Evolutionary conservation across 1,140 invertebrate genomes (phyloP).

Genomic region (Sycophaga agraensis): DNA sequence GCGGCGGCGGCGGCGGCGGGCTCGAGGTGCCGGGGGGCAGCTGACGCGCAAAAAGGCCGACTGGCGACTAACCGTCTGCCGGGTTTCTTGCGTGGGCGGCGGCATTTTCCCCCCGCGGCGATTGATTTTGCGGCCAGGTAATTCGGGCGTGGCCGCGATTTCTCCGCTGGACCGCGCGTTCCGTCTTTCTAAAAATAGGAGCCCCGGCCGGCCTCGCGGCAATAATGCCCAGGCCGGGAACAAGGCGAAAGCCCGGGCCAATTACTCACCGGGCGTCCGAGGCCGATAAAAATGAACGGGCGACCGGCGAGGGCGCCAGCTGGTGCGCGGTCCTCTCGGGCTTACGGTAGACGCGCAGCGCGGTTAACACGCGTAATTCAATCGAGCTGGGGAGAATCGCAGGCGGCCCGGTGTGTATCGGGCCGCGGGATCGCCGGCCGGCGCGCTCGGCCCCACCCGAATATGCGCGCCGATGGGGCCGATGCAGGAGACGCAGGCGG

Average conservation of each 20-base stretch:
- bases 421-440: neutral
- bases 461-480: slow-evolving; percentile 21
- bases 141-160: neutral
- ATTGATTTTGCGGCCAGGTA: neutral
- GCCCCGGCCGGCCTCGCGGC: too few relatives aligned
- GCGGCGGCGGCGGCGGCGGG: neutral
- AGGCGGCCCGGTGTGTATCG: neutral
- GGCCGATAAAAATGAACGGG: too few relatives aligned
- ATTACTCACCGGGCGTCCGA: too few relatives aligned
- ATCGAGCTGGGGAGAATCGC: neutral
- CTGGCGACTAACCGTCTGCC: slow-evolving; percentile 25
- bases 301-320: too few relatives aligned
- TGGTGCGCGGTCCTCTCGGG: too few relatives aligned
- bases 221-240: too few relatives aligned
- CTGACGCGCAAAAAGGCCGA: neutral
- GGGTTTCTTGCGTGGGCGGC: slow-evolving; percentile 9
- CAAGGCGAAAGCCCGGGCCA: too few relatives aligned
- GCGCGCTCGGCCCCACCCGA: slow-evolving; percentile 14
- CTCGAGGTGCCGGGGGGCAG: neutral
- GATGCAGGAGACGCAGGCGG: slow-evolving; percentile 32
- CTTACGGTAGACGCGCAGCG: too few relatives aligned
- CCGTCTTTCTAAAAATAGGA: too few relatives aligned
- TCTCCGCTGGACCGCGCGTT: too few relatives aligned
- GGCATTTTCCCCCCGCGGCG: too few relatives aligned
- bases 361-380: slow-evolving; percentile 3